These are phyloP conservation scores for Gasterosteus nipponicus DNA, from an alignment of 2,113 vertebrate genomes.

Conservation along the genomic window DNA sequence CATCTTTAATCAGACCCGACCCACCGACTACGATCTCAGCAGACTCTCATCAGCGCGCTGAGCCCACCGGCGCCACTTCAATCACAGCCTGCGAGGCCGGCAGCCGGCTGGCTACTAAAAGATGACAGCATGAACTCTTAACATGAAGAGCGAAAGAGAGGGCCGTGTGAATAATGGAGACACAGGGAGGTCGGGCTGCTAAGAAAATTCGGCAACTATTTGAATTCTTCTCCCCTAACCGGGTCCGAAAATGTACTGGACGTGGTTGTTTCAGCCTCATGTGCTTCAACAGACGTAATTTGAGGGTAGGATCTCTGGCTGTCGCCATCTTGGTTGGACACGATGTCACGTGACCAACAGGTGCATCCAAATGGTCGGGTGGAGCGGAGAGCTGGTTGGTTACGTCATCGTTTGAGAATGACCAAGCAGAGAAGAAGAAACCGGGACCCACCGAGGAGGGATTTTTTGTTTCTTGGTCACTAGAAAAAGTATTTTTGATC, in stretches of 20 bases:
- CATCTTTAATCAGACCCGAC: constrained; percentile 37
- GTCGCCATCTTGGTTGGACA: too few species aligned
- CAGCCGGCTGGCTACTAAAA: constrained; percentile 35
- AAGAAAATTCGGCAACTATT: neutral
- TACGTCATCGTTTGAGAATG: too few species aligned
- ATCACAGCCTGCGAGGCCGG: constrained; percentile 26
- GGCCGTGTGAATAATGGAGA: too few species aligned
- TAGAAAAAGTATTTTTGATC: neutral
- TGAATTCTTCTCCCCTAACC: neutral
- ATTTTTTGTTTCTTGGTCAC: neutral
- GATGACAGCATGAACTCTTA: too few species aligned
- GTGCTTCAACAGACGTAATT: too few species aligned
- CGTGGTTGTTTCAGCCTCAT: neutral
- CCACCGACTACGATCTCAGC: constrained; percentile 6
- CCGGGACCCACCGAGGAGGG: too few species aligned
- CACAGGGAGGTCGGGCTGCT: too few species aligned
- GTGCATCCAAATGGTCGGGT: too few species aligned
- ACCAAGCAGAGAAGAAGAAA: too few species aligned
- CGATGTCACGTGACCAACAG: too few species aligned
- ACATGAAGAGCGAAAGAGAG: too few species aligned
- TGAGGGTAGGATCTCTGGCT: neutral
- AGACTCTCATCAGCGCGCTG: constrained; percentile 9
- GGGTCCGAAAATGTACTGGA: neutral
- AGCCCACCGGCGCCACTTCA: neutral
- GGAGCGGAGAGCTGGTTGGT: too few species aligned